Base-by-base conservation (phyloP, 2,888 invertebrate species). In the Octonoba sinensis region DNA sequence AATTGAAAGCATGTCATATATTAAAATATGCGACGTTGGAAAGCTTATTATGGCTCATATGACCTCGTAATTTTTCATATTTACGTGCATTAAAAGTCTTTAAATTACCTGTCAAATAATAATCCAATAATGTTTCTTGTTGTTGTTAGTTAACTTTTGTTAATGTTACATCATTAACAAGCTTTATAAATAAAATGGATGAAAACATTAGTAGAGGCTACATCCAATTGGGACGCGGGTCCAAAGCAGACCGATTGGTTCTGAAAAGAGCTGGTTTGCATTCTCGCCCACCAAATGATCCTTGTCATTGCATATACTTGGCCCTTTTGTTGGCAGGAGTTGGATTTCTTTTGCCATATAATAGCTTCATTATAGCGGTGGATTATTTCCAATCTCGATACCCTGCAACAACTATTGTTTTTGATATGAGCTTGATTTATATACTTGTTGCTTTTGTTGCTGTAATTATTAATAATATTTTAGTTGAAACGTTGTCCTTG, bases 311-410 rank as follows among this genome's bases (percentile, higher is more conserved):
- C 70, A 92, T 95, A 82, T 95, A 94, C 87, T 87, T 93, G 83
- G 92, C 93, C 0, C 91, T 96, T 83, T 91, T 96, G 72, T 90
- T 96, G 76, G 95, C 96, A 44, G 96, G 96, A 18, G 93, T 94
- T 85, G 96, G 96, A 59, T 96, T 96, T 88, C 91, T 96, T 67
- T 91, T 96, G 83, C 96, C 96, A 13, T 96, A 96, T 89, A 96
- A 96, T 91, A 96, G 96, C 88, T 96, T 96, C 88, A 95, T 96
- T 87, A 95, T 96, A 89, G 96, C 96, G 12, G 95, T 95, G 86
- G 96, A 96, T 89, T 96, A 95, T 89, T 96, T 95, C 90, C 95
- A 95, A 89, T 91, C 91, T 22, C 92, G 93, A 85, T 96, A 94
- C 88, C 95, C 95, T 0, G 93, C 93, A 74, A 92, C 94, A 0